These are phyloP conservation scores for Tuberolachnus salignus DNA, from an alignment of 2,888 invertebrate genomes.

Conservation along the genomic window DNA sequence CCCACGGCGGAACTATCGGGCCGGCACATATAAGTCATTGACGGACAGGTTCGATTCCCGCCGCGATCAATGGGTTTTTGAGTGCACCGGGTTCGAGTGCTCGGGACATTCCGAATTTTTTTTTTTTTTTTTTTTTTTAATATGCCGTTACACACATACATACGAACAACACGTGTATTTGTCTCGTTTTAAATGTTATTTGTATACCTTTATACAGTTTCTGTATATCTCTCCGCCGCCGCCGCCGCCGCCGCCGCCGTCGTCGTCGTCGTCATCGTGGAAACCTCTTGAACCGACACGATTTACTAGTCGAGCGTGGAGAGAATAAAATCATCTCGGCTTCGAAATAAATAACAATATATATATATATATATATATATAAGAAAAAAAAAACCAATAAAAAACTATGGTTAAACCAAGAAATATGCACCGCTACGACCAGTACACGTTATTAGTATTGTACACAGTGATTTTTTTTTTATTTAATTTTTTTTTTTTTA, in stretches of 20 bases:
- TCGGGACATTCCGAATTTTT: constrained; percentile 44
- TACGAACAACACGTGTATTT: not conserved
- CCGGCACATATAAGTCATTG: constrained; percentile 31
- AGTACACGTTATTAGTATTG: not conserved
- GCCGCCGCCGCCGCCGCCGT: not conserved
- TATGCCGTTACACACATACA: constrained; percentile 28
- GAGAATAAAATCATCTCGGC: constrained; percentile 53
- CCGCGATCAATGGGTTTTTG: constrained; percentile 55
- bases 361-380: too few relatives aligned
- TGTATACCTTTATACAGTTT: not conserved
- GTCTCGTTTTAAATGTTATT: constrained; percentile 45
- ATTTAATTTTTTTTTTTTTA: too few relatives aligned
- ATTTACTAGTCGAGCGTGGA: constrained; percentile 53
- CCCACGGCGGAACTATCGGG: constrained; percentile 17
- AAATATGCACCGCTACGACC: not conserved
- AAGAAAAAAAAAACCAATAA: constrained; percentile 40
- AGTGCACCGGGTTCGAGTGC: constrained; percentile 52
- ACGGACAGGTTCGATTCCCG: constrained; percentile 53
- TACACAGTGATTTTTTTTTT: not conserved
- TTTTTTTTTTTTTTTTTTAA: constrained; percentile 15
- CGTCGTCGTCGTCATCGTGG: not conserved
- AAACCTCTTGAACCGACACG: constrained; percentile 57
- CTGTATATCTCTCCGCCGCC: not conserved
- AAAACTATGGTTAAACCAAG: constrained; percentile 38
- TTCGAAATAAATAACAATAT: constrained; percentile 17